Conservation (phyloP, 92 coral and sea anemone genomes). For the Phymanthus crucifer region DNA sequence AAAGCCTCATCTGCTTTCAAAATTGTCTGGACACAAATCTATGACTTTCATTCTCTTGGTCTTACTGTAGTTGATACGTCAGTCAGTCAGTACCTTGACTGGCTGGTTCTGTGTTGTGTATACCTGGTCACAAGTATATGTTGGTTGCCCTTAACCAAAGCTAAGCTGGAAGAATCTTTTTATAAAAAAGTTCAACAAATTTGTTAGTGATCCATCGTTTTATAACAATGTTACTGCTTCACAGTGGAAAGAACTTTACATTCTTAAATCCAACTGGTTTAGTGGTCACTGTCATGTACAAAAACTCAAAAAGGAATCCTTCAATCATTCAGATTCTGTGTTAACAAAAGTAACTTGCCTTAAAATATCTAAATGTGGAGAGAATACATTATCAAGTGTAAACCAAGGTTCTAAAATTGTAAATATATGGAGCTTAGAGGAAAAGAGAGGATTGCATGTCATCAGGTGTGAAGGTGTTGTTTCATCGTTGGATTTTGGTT, state of each 20-base stretch:
- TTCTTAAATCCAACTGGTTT: conserved; percentile 80
- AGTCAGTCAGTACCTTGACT: background rate
- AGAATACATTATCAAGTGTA: conserved; percentile 68
- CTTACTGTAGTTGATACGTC: too few relatives aligned
- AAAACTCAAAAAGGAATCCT: conserved; percentile 48
- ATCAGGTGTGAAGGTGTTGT: conserved; percentile 65
- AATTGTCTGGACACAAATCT: too few relatives aligned
- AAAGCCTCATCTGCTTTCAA: too few relatives aligned
- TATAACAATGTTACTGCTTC: conserved; percentile 66
- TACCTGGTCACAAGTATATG: background rate
- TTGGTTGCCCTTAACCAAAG: background rate
- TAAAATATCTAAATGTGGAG: conserved; percentile 79
- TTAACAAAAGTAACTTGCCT: conserved; percentile 59
- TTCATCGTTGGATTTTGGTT: conserved; percentile 77
- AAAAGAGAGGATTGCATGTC: conserved; percentile 49
- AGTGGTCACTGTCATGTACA: conserved; percentile 94
- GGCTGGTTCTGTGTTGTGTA: background rate
- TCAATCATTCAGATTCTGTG: conserved; percentile 31
- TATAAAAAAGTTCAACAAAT: conserved; percentile 62
- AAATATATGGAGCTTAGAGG: conserved; percentile 66
- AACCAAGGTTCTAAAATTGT: conserved; percentile 55
- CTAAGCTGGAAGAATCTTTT: conserved; percentile 76
- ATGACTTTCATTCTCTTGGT: too few relatives aligned
- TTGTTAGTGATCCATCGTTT: conserved; percentile 62
- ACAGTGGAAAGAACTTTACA: conserved; percentile 84